A percentile compares a stretch with the other conserved stretches of the same genome.
Conservation (phyloP, 2,113 vertebrate genomes). For the Amia ocellicauda region DNA sequence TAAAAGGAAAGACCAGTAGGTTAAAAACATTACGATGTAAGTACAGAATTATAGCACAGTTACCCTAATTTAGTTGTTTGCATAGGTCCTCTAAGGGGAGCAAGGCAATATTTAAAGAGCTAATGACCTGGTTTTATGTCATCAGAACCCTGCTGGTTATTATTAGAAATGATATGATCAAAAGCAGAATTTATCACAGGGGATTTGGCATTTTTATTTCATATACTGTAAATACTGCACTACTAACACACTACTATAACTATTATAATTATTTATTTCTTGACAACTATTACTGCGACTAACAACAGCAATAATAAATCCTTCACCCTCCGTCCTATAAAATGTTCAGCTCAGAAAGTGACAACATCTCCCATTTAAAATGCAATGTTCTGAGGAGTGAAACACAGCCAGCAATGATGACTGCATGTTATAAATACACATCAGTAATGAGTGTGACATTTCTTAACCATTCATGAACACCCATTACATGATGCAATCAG, state of each 20-base stretch:
- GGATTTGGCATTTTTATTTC: slow-evolving; percentile 22
- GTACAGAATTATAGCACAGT: slow-evolving; percentile 28
- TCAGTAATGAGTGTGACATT: slow-evolving; percentile 25
- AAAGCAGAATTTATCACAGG: slow-evolving; percentile 15
- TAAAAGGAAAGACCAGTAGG: slow-evolving; percentile 19
- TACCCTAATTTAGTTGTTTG: slow-evolving; percentile 27
- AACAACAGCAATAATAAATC: not conserved
- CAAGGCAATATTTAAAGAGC: slow-evolving; percentile 27
- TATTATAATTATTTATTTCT: too few relatives aligned
- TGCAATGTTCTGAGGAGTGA: too few relatives aligned
- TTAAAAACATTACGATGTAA: slow-evolving; percentile 20
- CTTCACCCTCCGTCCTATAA: slow-evolving; percentile 9
- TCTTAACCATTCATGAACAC: slow-evolving; percentile 19
- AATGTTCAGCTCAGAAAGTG: slow-evolving; percentile 23
- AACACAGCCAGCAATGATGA: too few relatives aligned
- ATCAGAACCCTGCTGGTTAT: slow-evolving; percentile 8
- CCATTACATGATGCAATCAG: slow-evolving; percentile 20
- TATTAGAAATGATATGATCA: slow-evolving; percentile 8
- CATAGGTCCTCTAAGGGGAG: slow-evolving; percentile 20
- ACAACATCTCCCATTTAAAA: slow-evolving; percentile 15
- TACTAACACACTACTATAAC: too few relatives aligned
- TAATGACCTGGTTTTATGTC: slow-evolving; percentile 4
- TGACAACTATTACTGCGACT: too few relatives aligned
- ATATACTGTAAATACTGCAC: not conserved
- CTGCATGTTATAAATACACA: slow-evolving; percentile 10